Evolutionary conservation across 1,140 invertebrate genomes (phyloP), one percentile per base, ranked within the genome.

Genomic region (Lordiphosa clarofinis): DNA sequence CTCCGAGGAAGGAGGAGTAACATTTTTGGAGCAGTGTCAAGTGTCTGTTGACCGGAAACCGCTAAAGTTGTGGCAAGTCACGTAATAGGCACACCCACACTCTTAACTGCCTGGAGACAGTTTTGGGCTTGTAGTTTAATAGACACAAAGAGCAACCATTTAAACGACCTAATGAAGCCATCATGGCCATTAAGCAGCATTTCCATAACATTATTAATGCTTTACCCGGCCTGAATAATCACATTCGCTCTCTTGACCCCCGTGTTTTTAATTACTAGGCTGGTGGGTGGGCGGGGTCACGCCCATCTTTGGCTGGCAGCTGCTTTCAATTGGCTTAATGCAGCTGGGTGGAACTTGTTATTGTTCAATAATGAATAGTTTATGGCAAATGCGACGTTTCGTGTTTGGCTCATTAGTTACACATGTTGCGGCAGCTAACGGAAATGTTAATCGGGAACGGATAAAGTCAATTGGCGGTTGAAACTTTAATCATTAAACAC

Each of bases 111-210:
- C 33, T 66, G 63, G 24, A 50, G 47, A 15, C 35, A 53, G 55
- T 44, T 28, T 28, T 28, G 24, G 24, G 7, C 24, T 67, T 58
- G 62, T 36, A 40, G 64, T 55, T 50, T 67, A 67, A 59, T 59
- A 68, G 63, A 68, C 63, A 50, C 64, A 67, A 37, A 67, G 47
- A 50, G 33, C 24, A 46, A 46, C 55, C 55, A 68, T 68, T 68
- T 59, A 68, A 68, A 52, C 55, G 64, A 67, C 53, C 40, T 53
- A 67, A 68, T 68, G 42, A 53, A 67, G 55, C 55, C 64, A 68
- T 67, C 55, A 39, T 9, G 48, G 11, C 48, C 36, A 37, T 50
- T 24, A 50, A 37, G 19, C 19, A 12, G 19, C 19, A 46, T 56
- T 46, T 50, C 50, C 42, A 38, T 48, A 52, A 47, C 63, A 68